Evolutionary conservation across 2,888 invertebrate species (phyloP), one percentile per base, ranked within the genome.

Genomic region (Seladonia tumulorum): DNA sequence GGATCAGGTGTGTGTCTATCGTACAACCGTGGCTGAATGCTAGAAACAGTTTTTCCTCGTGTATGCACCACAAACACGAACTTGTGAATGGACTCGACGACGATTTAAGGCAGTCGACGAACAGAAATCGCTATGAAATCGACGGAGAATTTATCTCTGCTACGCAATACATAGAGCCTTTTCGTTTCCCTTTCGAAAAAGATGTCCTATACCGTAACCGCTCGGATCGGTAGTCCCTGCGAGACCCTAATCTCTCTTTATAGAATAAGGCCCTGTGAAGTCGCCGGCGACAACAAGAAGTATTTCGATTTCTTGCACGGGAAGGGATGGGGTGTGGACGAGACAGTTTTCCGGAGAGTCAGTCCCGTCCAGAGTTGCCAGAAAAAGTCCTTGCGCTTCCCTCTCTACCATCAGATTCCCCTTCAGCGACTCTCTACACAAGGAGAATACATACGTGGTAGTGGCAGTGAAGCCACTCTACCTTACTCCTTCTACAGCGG

Each of bases 41-140:
- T 83, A 79, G 39, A n/a, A 60, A 86, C 68, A 82, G 68, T 82
- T 78, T 71, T 72, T 76, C 68, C 29, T 70, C 14, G 5, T n/a
- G 53, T 79, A 72, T 66, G 74, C 79, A 75, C 45, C 63, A 63
- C 8, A 57, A 57, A 57, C 79, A 53, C 49, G 68, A 68, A 83
- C 25, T 71, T 79, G 29, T 16, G 72, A 53, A 82, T 70, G 80
- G 5, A 25, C 25, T 79, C 79, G 70, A 76, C 83, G 82, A 82
- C 68, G 76, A 79, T 82, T 80, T 83, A 81, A 88, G 86, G 77
- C 84, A 86, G 81, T 86, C 74, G 63, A 82, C 16, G 3, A 88
- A 79, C 85, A 81, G 80, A 89, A 89, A 88, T 92, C 81, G 86
- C 88, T 83, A 82, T 73, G 72, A 72, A 81, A 86, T 72, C 57